Evolutionary conservation across 2,113 vertebrate species (phyloP).

Genomic region (Thinocorus orbignyianus): DNA sequence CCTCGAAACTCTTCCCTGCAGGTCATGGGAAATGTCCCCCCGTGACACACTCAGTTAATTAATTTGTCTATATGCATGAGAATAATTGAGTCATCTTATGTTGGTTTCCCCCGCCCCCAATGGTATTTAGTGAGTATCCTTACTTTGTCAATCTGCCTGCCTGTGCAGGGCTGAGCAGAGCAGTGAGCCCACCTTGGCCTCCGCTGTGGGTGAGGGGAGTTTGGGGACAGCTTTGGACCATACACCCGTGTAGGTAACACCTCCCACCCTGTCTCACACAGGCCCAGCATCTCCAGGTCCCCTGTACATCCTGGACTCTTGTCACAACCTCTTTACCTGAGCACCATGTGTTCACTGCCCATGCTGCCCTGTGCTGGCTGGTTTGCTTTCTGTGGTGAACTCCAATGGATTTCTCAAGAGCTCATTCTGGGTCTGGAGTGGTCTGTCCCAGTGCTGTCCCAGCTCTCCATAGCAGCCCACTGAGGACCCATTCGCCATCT

Average conservation of each 20-base stretch:
- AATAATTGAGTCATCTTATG: constrained; percentile 13
- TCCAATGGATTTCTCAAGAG: background rate
- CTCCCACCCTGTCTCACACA: background rate
- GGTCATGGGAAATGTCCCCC: constrained; percentile 34
- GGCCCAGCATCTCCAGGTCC: background rate
- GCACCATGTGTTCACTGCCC: background rate
- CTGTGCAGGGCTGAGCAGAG: background rate
- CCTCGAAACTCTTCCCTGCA: background rate
- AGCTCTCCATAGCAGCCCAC: background rate
- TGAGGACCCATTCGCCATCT: background rate
- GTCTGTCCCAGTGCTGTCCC: fast-evolving
- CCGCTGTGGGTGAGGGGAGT: background rate
- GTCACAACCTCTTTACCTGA: fast-evolving
- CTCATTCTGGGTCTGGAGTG: background rate
- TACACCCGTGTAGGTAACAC: fast-evolving
- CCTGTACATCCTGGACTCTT: fast-evolving
- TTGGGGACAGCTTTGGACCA: background rate
- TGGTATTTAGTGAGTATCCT: background rate
- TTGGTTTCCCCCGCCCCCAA: background rate
- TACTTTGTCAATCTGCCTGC: fast-evolving
- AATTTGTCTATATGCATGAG: constrained; percentile 43
- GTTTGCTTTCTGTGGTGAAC: background rate
- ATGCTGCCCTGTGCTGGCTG: background rate
- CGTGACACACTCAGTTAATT: constrained; percentile 33
- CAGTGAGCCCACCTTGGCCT: background rate